A percentile compares a stretch with the other conserved stretches of the same genome.
These are phyloP conservation scores for Aphelenchoides besseyi DNA, from an alignment of 1,140 invertebrate species.

Conservation along the genomic window DNA sequence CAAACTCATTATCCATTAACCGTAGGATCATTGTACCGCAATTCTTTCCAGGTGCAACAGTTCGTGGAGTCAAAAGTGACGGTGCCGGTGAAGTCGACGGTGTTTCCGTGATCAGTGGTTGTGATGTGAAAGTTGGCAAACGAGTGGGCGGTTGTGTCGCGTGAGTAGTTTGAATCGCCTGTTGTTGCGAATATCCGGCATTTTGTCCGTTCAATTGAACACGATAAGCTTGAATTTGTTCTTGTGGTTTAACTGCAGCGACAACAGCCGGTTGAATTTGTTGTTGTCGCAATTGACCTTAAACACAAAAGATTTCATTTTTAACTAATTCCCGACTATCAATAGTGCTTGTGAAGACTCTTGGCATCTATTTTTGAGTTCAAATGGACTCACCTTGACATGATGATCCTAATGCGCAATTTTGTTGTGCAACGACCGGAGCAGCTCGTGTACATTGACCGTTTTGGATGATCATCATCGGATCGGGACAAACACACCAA, in stretches of 20 bases:
- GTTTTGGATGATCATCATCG: conserved; percentile 48
- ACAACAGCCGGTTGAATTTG: background rate
- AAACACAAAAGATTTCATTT: too few relatives aligned
- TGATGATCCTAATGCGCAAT: too few relatives aligned
- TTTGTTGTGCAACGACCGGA: background rate
- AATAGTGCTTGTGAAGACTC: too few relatives aligned
- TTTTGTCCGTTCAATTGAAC: too few relatives aligned
- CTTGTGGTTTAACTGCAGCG: too few relatives aligned
- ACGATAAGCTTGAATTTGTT: too few relatives aligned
- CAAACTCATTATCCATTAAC: background rate
- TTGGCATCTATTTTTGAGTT: too few relatives aligned
- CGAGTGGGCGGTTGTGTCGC: conserved; percentile 20
- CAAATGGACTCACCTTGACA: too few relatives aligned
- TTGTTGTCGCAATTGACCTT: conserved; percentile 18
- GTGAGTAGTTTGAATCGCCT: conserved; percentile 5
- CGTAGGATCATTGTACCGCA: conserved; percentile 33
- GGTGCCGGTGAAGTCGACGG: background rate
- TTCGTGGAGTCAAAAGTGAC: conserved; percentile 24
- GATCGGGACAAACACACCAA: conserved; percentile 55
- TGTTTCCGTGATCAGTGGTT: conserved; percentile 16
- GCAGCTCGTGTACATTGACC: conserved; percentile 40
- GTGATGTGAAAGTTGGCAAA: conserved; percentile 26
- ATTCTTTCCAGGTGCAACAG: conserved; percentile 37
- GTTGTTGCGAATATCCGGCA: background rate
- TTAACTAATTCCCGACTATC: too few relatives aligned